Evolutionary conservation across 2,113 vertebrate genomes (phyloP).

Genomic region (Microcebus tavaratra): DNA sequence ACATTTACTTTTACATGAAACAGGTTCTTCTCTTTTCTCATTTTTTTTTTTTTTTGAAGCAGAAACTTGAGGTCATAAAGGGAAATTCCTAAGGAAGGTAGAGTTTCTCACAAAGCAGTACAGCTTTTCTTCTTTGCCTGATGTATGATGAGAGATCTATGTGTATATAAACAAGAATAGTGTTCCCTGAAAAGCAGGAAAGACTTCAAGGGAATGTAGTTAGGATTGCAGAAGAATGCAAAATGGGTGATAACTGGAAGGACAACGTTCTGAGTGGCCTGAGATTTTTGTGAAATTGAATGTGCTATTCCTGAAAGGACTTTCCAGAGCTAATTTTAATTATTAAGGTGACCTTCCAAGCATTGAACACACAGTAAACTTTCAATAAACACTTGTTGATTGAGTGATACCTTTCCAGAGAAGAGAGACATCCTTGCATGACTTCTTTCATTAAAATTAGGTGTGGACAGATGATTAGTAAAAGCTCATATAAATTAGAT

Average conservation of each 20-base stretch:
- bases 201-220: background rate
- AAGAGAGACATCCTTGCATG: background rate
- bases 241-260: background rate
- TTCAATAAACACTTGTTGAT: background rate
- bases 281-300: background rate
- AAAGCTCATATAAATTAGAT: background rate
- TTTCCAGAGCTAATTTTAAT: background rate
- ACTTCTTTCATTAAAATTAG: background rate
- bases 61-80: constrained; percentile 1
- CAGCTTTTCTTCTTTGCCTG: background rate
- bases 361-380: background rate
- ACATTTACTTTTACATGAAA: background rate
- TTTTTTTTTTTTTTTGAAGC: background rate
- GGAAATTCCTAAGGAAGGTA: background rate
- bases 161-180: background rate
- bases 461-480: background rate
- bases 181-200: background rate
- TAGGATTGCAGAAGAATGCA: background rate
- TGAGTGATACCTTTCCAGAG: background rate
- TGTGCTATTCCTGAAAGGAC: background rate
- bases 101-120: background rate
- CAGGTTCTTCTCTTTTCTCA: background rate
- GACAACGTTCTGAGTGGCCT: background rate
- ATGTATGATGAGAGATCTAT: background rate
- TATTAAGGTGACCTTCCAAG: background rate